phyloP scores from a whole-genome alignment of 35 echinoderm and acorn worm genomes.

The Ophiothrix spiculata region DNA sequence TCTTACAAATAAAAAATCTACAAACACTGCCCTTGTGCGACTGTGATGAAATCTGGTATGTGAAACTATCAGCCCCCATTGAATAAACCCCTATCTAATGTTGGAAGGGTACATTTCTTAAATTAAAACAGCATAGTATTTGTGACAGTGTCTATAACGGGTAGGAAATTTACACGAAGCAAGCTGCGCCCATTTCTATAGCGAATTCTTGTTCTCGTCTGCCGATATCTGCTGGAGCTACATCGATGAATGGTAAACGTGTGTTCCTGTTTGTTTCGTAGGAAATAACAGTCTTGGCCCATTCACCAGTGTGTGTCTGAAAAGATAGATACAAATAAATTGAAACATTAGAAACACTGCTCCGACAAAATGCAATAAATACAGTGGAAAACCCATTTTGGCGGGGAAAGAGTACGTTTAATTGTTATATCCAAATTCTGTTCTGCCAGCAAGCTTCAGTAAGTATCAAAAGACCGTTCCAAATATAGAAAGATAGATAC shows the following conservation, averaged over 20 bases:
- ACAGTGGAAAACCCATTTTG: no score
- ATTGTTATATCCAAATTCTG: no score
- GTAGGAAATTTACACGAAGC: slow-evolving; percentile 74
- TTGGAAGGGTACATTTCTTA: neutral
- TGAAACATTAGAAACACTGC: no score
- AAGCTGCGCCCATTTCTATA: slow-evolving; percentile 76
- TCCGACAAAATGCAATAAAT: no score
- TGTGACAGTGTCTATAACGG: neutral
- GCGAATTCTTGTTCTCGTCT: slow-evolving; percentile 76
- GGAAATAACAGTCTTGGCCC: slow-evolving; percentile 56
- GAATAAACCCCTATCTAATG: neutral
- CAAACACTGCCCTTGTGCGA: neutral
- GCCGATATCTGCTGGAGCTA: slow-evolving; percentile 78
- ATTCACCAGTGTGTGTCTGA: slow-evolving; percentile 48
- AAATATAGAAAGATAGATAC: no score
- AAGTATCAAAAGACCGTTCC: no score
- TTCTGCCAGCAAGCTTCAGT: no score
- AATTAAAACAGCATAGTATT: neutral
- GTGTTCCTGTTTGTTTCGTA: slow-evolving; percentile 68
- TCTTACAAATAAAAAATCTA: neutral
- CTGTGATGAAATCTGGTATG: neutral
- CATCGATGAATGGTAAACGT: slow-evolving; percentile 84
- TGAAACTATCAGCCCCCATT: neutral
- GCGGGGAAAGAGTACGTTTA: no score
- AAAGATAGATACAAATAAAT: no score